These are phyloP conservation scores for Drosophila aldrichi DNA, from an alignment of 2,888 invertebrate genomes.

Conservation along the genomic window DNA sequence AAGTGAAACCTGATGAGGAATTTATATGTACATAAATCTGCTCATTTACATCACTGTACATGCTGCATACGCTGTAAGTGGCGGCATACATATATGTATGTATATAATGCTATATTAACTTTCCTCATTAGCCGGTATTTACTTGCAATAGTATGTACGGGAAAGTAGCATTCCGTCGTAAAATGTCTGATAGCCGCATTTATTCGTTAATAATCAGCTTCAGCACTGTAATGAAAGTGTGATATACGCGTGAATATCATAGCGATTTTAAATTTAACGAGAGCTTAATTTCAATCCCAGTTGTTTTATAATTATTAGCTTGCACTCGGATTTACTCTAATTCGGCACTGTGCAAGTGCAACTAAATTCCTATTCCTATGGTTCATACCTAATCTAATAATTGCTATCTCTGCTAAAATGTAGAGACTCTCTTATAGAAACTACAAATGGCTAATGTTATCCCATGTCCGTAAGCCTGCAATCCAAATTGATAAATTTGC, in stretches of 20 bases:
- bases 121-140: slow-evolving; percentile 4
- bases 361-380: no score
- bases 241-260: no score
- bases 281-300: neutral
- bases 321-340: no score
- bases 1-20: slow-evolving; percentile 22
- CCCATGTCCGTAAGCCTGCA: neutral
- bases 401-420: no score
- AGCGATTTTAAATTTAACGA: neutral
- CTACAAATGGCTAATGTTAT: neutral
- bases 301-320: no score
- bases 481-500: slow-evolving; percentile 15
- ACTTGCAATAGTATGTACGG: neutral
- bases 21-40: slow-evolving; percentile 31
- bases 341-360: no score
- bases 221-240: neutral
- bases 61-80: neutral
- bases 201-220: neutral
- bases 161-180: neutral
- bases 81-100: no score
- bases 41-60: slow-evolving; percentile 26
- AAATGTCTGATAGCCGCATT: neutral
- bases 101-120: neutral
- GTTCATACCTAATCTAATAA: no score
- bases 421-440: no score